Evolutionary conservation across 2,888 invertebrate species (phyloP).

Genomic region (Xiphydria camelus): DNA sequence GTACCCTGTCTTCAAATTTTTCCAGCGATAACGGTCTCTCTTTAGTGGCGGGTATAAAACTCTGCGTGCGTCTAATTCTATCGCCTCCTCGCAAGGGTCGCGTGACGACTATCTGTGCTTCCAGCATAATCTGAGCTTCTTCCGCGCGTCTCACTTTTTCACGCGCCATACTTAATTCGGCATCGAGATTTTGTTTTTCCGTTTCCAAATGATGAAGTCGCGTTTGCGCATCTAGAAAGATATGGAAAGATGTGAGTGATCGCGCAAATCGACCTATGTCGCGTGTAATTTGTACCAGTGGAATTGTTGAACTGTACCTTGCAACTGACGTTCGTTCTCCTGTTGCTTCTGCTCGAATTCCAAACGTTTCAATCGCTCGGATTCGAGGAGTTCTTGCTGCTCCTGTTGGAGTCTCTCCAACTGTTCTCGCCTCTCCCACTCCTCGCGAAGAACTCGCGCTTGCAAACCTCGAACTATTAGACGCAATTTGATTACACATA

Average conservation of each 20-base stretch:
- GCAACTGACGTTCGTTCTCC: constrained; percentile 71
- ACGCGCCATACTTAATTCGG: constrained; percentile 70
- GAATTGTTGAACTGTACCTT: too few relatives aligned
- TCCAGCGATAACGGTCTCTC: constrained; percentile 59
- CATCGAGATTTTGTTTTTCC: constrained; percentile 71
- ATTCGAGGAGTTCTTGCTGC: constrained; percentile 71
- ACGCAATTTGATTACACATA: background rate
- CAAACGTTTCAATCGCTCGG: constrained; percentile 74
- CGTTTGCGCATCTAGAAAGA: constrained; percentile 69
- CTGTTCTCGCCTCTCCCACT: constrained; percentile 83
- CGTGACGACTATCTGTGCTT: constrained; percentile 61
- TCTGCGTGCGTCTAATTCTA: constrained; percentile 68
- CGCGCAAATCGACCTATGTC: too few relatives aligned
- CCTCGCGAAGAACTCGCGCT: constrained; percentile 76
- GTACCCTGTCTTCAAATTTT: constrained; percentile 25
- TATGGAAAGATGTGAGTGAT: too few relatives aligned
- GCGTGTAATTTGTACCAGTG: too few relatives aligned
- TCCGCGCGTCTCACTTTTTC: constrained; percentile 72
- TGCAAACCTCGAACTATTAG: constrained; percentile 65
- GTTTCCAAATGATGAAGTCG: constrained; percentile 72
- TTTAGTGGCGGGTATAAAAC: constrained; percentile 71
- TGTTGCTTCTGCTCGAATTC: constrained; percentile 75
- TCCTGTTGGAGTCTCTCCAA: constrained; percentile 79
- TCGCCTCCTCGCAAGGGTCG: constrained; percentile 65
- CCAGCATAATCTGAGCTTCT: constrained; percentile 64